phyloP scores from a whole-genome alignment of 2,113 vertebrate species.

The Apeltes quadracus region DNA sequence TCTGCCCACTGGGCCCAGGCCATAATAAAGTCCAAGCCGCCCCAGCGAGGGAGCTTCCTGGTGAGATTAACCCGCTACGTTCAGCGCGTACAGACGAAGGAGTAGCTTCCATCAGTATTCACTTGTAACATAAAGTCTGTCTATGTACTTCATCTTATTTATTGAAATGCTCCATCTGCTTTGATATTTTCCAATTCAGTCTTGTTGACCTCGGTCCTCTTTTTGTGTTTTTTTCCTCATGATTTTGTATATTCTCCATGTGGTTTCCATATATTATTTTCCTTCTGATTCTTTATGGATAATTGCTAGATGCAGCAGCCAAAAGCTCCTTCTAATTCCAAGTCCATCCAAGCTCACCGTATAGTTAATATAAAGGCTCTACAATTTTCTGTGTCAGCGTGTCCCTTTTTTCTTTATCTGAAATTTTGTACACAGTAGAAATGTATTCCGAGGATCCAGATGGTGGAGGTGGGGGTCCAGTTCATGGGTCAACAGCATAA shows the following conservation, averaged over 20 bases:
- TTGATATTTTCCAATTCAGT: background rate
- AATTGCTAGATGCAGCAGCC: conserved; percentile 50
- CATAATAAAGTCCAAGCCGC: conserved; percentile 61
- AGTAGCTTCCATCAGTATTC: background rate
- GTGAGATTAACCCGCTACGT: conserved; percentile 30
- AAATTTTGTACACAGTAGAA: conserved; percentile 11
- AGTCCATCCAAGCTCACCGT: conserved; percentile 44
- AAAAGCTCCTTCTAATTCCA: conserved; percentile 45
- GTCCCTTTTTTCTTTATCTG: conserved; percentile 16
- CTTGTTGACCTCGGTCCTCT: background rate
- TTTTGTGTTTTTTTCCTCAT: conserved; percentile 1
- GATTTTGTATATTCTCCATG: conserved; percentile 15
- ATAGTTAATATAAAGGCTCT: conserved; percentile 32
- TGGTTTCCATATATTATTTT: conserved; percentile 2
- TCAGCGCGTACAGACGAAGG: background rate
- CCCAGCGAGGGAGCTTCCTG: conserved; percentile 55
- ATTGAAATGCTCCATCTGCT: background rate
- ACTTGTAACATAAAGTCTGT: background rate
- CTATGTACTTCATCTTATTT: background rate
- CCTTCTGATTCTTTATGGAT: conserved; percentile 39
- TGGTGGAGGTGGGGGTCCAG: background rate
- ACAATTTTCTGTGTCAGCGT: background rate
- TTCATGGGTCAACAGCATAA: background rate
- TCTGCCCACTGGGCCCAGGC: conserved; percentile 48
- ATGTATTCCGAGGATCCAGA: background rate